These are phyloP conservation scores for Temnothorax curvispinosus DNA, from an alignment of 1,140 invertebrate species.

Conservation along the genomic window DNA sequence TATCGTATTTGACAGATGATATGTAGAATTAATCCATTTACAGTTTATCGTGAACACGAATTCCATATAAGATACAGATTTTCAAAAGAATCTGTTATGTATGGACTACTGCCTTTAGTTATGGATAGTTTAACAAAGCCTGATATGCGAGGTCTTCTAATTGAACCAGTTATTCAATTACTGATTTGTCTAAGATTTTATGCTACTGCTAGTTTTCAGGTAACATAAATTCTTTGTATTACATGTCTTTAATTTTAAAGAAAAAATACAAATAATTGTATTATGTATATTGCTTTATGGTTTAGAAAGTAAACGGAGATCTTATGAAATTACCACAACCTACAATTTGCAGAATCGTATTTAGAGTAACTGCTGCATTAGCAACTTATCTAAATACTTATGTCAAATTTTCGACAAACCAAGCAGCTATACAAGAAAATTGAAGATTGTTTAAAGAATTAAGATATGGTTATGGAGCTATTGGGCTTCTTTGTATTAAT, in stretches of 20 bases:
- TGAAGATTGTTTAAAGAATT: slow-evolving; percentile 45
- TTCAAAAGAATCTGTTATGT: slow-evolving; percentile 11
- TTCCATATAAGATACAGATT: slow-evolving; percentile 18
- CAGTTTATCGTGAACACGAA: slow-evolving; percentile 5
- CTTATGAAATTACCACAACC: slow-evolving; percentile 3
- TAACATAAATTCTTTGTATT: neutral
- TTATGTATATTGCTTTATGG: neutral
- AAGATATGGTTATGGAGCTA: slow-evolving; percentile 55
- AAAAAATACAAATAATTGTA: neutral
- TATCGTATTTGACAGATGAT: no score
- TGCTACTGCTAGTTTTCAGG: neutral
- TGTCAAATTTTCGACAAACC: slow-evolving; percentile 13
- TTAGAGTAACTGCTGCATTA: neutral
- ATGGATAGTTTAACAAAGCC: neutral
- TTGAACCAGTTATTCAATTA: slow-evolving; percentile 15
- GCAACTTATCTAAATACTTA: slow-evolving; percentile 12
- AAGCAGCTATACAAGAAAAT: slow-evolving; percentile 39
- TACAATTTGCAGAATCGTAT: slow-evolving; percentile 10
- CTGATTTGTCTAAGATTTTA: slow-evolving; percentile 9
- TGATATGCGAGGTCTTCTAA: slow-evolving; percentile 11
- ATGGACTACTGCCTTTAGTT: slow-evolving; percentile 2
- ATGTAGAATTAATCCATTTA: neutral
- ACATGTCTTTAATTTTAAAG: neutral
- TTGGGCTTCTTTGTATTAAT: slow-evolving; percentile 58
- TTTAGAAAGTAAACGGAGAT: slow-evolving; percentile 24